Conservation (phyloP, 1,140 invertebrate species). For the Megalonaias nervosa region DNA sequence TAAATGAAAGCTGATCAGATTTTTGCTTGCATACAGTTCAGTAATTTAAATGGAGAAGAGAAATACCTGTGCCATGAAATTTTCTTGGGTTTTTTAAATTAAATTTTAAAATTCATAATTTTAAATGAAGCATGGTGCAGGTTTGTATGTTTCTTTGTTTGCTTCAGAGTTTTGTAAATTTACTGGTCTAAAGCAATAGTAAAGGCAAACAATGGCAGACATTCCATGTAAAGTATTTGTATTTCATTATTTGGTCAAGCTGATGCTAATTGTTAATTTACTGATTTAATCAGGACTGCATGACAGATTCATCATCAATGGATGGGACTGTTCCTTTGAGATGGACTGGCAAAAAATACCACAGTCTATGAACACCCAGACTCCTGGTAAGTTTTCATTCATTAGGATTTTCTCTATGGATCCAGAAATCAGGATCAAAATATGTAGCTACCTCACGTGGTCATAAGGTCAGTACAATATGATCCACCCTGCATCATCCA, state of each 20-base stretch:
- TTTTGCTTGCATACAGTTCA: too few relatives aligned
- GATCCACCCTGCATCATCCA: too few relatives aligned
- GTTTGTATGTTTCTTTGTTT: too few relatives aligned
- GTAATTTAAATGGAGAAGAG: too few relatives aligned
- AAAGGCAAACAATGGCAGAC: background rate
- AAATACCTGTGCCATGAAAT: too few relatives aligned
- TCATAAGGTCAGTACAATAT: too few relatives aligned
- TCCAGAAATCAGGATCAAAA: too few relatives aligned
- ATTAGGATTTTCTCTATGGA: background rate
- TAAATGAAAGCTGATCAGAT: too few relatives aligned
- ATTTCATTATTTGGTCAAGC: background rate
- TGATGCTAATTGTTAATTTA: background rate
- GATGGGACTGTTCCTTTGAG: conserved; percentile 62
- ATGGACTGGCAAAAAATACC: conserved; percentile 47
- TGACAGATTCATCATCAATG: conserved; percentile 44
- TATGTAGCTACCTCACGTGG: too few relatives aligned
- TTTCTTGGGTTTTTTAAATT: too few relatives aligned
- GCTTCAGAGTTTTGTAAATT: background rate
- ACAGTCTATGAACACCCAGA: conserved; percentile 44
- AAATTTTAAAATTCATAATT: too few relatives aligned
- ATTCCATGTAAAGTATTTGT: background rate
- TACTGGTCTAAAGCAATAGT: background rate
- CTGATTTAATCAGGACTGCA: conserved; percentile 23
- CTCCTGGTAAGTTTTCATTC: conserved; percentile 41
- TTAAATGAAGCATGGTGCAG: too few relatives aligned